phyloP scores from a whole-genome alignment of 2,888 invertebrate species.

The Drosophila algonquin region DNA sequence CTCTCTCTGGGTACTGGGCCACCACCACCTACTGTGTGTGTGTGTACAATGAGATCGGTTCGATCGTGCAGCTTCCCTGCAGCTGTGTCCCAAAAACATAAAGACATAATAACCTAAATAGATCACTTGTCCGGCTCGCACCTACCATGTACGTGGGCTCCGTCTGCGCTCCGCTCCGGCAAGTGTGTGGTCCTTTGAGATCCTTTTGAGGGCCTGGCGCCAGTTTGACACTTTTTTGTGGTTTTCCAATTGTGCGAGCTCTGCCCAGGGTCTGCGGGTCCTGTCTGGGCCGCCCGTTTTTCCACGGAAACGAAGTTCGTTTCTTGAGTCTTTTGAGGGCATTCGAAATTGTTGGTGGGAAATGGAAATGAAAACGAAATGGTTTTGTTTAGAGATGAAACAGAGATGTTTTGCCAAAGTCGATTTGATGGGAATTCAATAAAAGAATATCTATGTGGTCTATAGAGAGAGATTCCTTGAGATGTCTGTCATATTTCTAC shows the following conservation, averaged over 20 bases:
- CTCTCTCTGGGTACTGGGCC: slow-evolving; percentile 35
- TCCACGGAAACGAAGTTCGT: slow-evolving; percentile 10
- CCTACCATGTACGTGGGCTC: slow-evolving; percentile 39
- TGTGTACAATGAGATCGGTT: slow-evolving; percentile 43
- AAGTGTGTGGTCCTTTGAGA: slow-evolving; percentile 63
- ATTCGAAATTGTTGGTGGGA: not conserved
- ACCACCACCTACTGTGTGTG: slow-evolving; percentile 54
- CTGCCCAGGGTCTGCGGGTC: not conserved
- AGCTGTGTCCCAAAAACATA: slow-evolving; percentile 59
- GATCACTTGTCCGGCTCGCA: slow-evolving; percentile 73
- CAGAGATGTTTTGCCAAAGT: too few relatives aligned
- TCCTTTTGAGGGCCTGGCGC: slow-evolving; percentile 57
- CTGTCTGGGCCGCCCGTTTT: slow-evolving; percentile 1
- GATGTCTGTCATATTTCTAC: too few relatives aligned
- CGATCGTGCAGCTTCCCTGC: slow-evolving; percentile 25
- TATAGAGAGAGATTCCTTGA: too few relatives aligned
- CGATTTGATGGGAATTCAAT: too few relatives aligned
- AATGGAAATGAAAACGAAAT: not conserved
- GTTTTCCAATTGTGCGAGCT: slow-evolving; percentile 33
- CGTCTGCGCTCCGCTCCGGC: not conserved
- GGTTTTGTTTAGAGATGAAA: not conserved
- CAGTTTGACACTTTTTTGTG: slow-evolving; percentile 63
- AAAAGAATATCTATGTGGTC: too few relatives aligned
- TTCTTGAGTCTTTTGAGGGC: slow-evolving; percentile 62
- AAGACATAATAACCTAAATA: slow-evolving; percentile 77